These are phyloP conservation scores for Chinchilla lanigera DNA, from an alignment of 2,113 vertebrate genomes.

Conservation along the genomic window DNA sequence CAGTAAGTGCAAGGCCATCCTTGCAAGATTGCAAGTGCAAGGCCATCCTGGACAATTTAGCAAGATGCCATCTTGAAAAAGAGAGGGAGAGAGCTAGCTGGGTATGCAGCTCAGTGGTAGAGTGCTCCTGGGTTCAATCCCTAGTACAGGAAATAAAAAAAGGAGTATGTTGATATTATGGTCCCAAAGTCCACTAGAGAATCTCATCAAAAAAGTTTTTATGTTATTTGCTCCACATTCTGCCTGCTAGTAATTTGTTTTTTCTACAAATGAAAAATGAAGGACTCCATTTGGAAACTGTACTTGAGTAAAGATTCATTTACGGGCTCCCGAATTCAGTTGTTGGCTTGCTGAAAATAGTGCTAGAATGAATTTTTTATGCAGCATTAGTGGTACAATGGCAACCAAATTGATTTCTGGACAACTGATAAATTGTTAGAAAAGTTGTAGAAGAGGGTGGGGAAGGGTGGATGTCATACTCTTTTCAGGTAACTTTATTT, in stretches of 20 bases:
- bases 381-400: too few relatives aligned
- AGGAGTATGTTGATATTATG: neutral
- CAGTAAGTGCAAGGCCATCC: neutral
- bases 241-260: neutral
- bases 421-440: neutral
- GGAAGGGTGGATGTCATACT: neutral
- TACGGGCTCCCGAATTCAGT: constrained; percentile 9
- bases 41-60: neutral
- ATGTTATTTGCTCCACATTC: neutral
- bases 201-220: neutral
- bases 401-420: neutral
- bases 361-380: constrained; percentile 8
- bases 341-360: constrained; percentile 11
- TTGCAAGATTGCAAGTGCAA: neutral
- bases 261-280: constrained; percentile 24
- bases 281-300: neutral
- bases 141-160: neutral
- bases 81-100: neutral
- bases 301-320: neutral
- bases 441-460: neutral
- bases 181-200: neutral
- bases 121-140: neutral
- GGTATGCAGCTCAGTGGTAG: neutral
- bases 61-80: neutral
- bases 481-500: neutral